A percentile compares a stretch with the other conserved stretches of the same genome.
Evolutionary conservation across 2,888 invertebrate genomes (phyloP).

Genomic region (Cryptus viduatorius): DNA sequence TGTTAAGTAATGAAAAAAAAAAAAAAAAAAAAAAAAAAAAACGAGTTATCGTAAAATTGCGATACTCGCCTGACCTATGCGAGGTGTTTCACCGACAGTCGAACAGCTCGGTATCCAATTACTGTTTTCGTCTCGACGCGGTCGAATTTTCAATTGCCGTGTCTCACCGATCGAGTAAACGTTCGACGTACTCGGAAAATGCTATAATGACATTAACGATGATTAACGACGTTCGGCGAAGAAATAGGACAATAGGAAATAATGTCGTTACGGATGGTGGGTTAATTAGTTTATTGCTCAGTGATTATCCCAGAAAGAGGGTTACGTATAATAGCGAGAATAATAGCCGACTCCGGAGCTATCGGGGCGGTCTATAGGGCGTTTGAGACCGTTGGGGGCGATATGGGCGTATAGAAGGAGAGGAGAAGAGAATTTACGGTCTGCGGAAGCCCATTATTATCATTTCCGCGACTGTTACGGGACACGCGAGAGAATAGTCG

Average conservation of each 20-base stretch:
- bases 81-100: not conserved
- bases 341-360: not conserved
- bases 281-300: not conserved
- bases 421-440: conserved; percentile 57
- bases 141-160: not conserved
- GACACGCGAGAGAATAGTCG: conserved; percentile 58
- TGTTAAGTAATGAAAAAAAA: no score
- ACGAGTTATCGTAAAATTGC: not conserved
- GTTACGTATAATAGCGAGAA: not conserved
- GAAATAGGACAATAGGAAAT: conserved; percentile 14
- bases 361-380: not conserved
- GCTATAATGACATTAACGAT: not conserved
- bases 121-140: not conserved
- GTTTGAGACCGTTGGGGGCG: not conserved
- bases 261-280: not conserved
- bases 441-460: conserved; percentile 65
- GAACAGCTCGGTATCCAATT: not conserved
- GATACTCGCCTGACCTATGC: not conserved
- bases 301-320: not conserved
- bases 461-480: conserved; percentile 66
- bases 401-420: conserved; percentile 48
- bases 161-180: not conserved
- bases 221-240: not conserved
- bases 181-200: not conserved
- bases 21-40: not conserved